These are phyloP conservation scores for Corvus hawaiiensis DNA, from an alignment of 2,113 vertebrate genomes.

Conservation along the genomic window DNA sequence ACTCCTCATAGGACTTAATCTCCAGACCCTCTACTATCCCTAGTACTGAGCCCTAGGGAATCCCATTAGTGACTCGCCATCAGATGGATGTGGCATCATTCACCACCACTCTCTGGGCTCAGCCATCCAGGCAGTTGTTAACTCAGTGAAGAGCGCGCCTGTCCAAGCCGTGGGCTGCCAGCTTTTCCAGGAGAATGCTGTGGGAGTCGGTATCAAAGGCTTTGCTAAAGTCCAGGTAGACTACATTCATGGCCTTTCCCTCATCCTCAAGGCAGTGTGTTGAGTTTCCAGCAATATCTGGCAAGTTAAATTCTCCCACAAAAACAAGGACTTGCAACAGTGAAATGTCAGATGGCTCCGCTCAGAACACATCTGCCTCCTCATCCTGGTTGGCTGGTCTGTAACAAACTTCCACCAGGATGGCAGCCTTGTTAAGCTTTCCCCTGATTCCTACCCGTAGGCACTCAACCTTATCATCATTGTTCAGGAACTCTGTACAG, in stretches of 20 bases:
- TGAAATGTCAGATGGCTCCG: neutral
- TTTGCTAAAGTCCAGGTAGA: neutral
- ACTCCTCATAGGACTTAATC: neutral
- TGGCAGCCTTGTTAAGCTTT: neutral
- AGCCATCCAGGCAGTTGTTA: neutral
- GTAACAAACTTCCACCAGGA: neutral
- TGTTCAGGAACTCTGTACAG: neutral
- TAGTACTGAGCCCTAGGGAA: neutral
- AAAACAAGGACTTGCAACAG: neutral
- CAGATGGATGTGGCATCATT: neutral
- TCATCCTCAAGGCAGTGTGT: neutral
- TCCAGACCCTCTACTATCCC: neutral
- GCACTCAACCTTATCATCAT: neutral
- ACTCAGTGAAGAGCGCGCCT: neutral
- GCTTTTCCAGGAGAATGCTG: neutral
- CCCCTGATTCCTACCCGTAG: too few species aligned
- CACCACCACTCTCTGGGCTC: neutral
- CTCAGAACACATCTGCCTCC: neutral
- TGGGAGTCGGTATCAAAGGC: rapidly evolving
- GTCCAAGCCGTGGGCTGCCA: neutral
- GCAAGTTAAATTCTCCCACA: neutral
- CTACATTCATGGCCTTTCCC: neutral
- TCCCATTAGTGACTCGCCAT: rapidly evolving
- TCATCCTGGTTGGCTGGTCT: neutral
- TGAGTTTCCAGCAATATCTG: neutral